Percentiles rank a stretch among this genome's conserved stretches.
phyloP scores from a whole-genome alignment of 2,888 invertebrate species.

The Meiosimyza decipiens region DNA sequence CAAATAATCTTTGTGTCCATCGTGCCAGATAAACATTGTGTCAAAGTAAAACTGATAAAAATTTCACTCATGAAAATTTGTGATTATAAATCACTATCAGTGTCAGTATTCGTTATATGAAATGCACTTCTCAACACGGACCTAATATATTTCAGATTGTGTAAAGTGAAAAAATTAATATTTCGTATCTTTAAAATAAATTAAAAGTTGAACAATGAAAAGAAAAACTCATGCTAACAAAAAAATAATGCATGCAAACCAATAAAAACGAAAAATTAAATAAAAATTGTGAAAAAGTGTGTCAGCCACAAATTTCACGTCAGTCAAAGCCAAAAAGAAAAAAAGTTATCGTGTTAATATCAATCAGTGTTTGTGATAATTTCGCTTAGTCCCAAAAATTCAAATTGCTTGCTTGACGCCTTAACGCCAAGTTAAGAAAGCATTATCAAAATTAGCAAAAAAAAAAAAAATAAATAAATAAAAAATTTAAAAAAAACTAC shows the following conservation, averaged over 20 bases:
- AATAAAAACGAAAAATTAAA: background rate
- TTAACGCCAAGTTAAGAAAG: no score
- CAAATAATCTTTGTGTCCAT: background rate
- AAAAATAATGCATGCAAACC: background rate
- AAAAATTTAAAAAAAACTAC: background rate
- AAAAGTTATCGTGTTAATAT: background rate
- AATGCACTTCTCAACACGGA: no score
- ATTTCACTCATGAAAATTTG: background rate
- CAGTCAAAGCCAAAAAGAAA: background rate
- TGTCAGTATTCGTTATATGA: no score
- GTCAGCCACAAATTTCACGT: conserved; percentile 4
- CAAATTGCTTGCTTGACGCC: no score
- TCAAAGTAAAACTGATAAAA: background rate
- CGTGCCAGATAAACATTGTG: background rate
- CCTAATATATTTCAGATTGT: no score
- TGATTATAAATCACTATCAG: no score
- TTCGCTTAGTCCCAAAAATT: background rate
- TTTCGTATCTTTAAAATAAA: background rate
- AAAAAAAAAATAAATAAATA: background rate
- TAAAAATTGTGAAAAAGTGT: background rate
- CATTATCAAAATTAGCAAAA: no score
- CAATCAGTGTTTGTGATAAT: conserved; percentile 10
- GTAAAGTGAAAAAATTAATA: no score
- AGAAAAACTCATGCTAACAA: background rate
- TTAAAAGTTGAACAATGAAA: background rate